Percentiles rank a stretch among this genome's conserved stretches.
Evolutionary conservation across 2,888 invertebrate species (phyloP).

Genomic region (Ryuthela nishihirai): DNA sequence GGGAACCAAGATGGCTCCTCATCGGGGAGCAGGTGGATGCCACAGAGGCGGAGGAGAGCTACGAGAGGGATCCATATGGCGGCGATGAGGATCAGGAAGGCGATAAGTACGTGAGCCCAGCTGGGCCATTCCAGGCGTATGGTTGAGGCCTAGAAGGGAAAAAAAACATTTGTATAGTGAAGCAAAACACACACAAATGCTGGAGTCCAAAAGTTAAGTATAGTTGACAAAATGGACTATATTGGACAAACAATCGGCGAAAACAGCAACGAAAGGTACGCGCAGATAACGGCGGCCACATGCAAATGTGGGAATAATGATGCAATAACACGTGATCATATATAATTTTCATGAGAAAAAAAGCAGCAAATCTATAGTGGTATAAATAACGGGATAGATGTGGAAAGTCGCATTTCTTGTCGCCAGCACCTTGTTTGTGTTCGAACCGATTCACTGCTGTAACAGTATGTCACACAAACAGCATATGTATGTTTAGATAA

Average conservation of each 20-base stretch:
- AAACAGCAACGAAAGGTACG: background rate
- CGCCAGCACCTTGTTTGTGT: too few species aligned
- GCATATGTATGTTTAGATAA: too few species aligned
- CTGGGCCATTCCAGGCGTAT: slow-evolving; percentile 71
- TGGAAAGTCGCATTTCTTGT: too few species aligned
- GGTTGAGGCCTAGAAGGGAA: slow-evolving; percentile 61
- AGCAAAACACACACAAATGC: background rate
- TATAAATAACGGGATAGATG: too few species aligned
- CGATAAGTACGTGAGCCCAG: slow-evolving; percentile 74
- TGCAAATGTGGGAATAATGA: too few species aligned
- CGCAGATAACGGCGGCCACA: too few species aligned
- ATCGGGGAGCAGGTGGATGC: slow-evolving; percentile 75
- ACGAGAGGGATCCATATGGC: slow-evolving; percentile 83
- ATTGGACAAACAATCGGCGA: background rate
- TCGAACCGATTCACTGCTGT: too few species aligned
- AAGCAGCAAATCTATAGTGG: too few species aligned
- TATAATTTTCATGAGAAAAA: too few species aligned
- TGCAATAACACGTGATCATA: too few species aligned
- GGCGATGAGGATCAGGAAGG: slow-evolving; percentile 69
- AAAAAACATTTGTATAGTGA: background rate
- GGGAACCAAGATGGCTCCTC: slow-evolving; percentile 92
- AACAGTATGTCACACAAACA: too few species aligned
- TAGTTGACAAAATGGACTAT: background rate
- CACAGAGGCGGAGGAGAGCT: slow-evolving; percentile 58
- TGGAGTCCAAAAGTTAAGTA: background rate